phyloP scores from a whole-genome alignment of 2,797 vertebrate species.

The Danio choprae region DNA sequence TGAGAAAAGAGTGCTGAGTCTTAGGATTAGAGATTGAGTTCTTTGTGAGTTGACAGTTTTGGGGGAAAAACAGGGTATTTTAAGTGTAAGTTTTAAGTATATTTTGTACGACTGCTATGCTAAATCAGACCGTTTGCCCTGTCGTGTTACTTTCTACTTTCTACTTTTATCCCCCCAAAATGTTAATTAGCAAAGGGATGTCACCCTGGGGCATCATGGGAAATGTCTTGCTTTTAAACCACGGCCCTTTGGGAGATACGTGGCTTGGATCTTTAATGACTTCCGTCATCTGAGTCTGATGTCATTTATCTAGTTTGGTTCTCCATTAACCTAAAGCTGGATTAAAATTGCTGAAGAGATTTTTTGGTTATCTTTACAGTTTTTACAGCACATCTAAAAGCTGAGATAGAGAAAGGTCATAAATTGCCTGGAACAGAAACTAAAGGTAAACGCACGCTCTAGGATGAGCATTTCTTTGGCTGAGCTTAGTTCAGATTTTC shows the following conservation, averaged over 20 bases:
- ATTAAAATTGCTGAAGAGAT: slow-evolving; percentile 50
- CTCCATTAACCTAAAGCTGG: slow-evolving; percentile 54
- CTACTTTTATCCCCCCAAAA: not conserved
- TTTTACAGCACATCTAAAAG: slow-evolving; percentile 49
- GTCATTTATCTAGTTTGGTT: slow-evolving; percentile 52
- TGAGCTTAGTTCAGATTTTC: not conserved
- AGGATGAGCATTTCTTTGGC: not conserved
- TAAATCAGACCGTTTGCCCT: not conserved
- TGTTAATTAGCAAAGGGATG: not conserved
- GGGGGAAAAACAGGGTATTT: slow-evolving; percentile 4
- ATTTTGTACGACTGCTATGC: not conserved
- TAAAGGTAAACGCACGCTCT: slow-evolving; percentile 28
- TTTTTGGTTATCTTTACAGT: slow-evolving; percentile 60
- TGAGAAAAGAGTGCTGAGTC: slow-evolving; percentile 17
- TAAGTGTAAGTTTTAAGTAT: not conserved
- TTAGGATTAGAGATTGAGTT: slow-evolving; percentile 7
- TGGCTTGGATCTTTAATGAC: not conserved
- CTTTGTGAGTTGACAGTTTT: not conserved
- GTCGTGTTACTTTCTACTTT: not conserved
- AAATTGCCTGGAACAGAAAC: slow-evolving; percentile 49
- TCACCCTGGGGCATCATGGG: not conserved
- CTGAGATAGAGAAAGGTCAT: slow-evolving; percentile 55
- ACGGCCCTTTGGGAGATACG: not conserved
- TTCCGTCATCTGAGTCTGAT: slow-evolving; percentile 6
- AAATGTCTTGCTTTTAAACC: not conserved